Percentiles rank a stretch among this genome's conserved stretches.
Evolutionary conservation across 2,888 invertebrate species (phyloP).

Genomic region (Proisotoma minuta): DNA sequence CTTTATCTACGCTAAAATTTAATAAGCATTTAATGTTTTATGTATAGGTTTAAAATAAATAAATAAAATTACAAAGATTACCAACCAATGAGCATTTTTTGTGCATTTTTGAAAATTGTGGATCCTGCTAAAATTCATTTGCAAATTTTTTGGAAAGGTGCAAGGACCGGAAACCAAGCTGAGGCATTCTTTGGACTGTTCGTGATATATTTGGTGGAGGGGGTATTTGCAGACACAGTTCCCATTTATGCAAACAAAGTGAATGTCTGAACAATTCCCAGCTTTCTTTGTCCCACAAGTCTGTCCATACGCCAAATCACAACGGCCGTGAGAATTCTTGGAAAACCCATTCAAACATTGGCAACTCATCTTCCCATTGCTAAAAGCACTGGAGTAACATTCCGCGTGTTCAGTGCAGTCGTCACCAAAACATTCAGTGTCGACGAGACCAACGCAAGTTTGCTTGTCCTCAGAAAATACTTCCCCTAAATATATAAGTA

Average conservation of each 20-base stretch:
- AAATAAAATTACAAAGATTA: background rate
- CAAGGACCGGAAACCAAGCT: conserved; percentile 41
- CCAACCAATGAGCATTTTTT: conserved; percentile 29
- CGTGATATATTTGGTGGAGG: conserved; percentile 40
- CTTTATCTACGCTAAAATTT: conserved; percentile 20
- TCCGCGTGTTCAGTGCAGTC: conserved; percentile 37
- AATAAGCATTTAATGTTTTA: background rate
- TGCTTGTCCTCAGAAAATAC: conserved; percentile 32
- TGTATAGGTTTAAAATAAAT: background rate
- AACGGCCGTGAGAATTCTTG: conserved; percentile 21
- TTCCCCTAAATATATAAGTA: conserved; percentile 15
- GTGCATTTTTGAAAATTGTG: conserved; percentile 38
- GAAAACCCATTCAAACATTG: conserved; percentile 33
- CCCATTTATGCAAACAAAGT: conserved; percentile 40
- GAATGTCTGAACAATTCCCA: conserved; percentile 29
- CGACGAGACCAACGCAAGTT: conserved; percentile 36
- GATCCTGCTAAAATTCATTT: conserved; percentile 19
- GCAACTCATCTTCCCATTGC: conserved; percentile 23
- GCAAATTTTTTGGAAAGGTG: conserved; percentile 20
- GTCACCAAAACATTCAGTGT: conserved; percentile 33
- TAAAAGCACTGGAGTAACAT: conserved; percentile 13
- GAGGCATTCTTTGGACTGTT: conserved; percentile 35
- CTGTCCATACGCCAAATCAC: conserved; percentile 28
- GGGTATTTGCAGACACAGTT: conserved; percentile 37
- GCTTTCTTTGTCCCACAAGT: conserved; percentile 8